A percentile compares a stretch with the other conserved stretches of the same genome.
Conservation (phyloP, 1,140 invertebrate species). For the Augochlora pura region DNA sequence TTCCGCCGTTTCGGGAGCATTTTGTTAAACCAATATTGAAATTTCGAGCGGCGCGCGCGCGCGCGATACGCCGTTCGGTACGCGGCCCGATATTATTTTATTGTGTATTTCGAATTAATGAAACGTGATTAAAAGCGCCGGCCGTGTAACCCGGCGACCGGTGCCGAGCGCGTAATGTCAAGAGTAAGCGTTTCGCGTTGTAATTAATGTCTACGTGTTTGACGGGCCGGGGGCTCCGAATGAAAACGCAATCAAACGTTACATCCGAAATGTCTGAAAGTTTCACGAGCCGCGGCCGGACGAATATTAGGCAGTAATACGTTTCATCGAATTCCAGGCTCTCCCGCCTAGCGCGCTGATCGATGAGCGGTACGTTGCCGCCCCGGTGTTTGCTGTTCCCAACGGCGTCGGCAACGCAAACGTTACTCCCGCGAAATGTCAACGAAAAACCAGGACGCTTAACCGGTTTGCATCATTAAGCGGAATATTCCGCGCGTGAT, state of each 20-base stretch:
- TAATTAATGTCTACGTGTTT: constrained; percentile 24
- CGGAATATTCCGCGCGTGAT: too few relatives aligned
- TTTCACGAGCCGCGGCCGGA: background rate
- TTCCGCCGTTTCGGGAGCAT: too few relatives aligned
- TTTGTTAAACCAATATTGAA: background rate
- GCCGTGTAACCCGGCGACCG: background rate
- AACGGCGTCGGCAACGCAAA: too few relatives aligned
- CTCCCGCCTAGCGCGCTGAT: constrained; percentile 3
- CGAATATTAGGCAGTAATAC: constrained; percentile 23
- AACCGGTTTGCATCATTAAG: too few relatives aligned
- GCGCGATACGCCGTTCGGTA: too few relatives aligned
- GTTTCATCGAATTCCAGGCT: constrained; percentile 16
- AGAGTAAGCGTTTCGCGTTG: background rate
- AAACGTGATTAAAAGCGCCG: constrained; percentile 7
- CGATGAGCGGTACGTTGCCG: background rate
- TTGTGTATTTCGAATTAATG: constrained; percentile 2
- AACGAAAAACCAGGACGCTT: background rate
- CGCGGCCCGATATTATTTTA: background rate
- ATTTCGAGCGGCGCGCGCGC: background rate
- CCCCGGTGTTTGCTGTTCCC: background rate
- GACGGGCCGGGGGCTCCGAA: background rate
- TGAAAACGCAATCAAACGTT: constrained; percentile 25
- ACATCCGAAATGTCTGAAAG: constrained; percentile 20
- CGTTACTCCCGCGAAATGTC: background rate
- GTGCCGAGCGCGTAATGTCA: background rate